These are phyloP conservation scores for Coccyzus lansbergi DNA, from an alignment of 2,797 vertebrate species.

Conservation along the genomic window DNA sequence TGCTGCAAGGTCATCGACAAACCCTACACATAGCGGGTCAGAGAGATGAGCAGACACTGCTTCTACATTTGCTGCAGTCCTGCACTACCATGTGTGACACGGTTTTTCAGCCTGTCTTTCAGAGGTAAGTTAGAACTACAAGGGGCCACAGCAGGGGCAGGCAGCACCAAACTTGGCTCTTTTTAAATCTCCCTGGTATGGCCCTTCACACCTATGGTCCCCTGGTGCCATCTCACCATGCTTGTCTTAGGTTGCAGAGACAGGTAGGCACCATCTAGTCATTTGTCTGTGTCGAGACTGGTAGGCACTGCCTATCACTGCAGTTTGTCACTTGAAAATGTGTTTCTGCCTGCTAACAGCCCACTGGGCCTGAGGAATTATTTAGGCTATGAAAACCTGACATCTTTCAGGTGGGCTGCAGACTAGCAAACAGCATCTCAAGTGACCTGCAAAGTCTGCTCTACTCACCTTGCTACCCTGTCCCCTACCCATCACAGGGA, in stretches of 20 bases:
- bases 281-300: not conserved
- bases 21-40: accelerated
- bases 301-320: too few relatives aligned
- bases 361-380: not conserved
- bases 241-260: not conserved
- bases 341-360: not conserved
- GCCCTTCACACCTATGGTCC: not conserved
- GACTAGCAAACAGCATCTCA: not conserved
- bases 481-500: not conserved
- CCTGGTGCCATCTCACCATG: not conserved
- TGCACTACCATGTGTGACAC: accelerated
- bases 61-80: not conserved
- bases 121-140: not conserved
- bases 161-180: not conserved
- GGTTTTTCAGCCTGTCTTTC: not conserved
- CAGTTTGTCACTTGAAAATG: not conserved
- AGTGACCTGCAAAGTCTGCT: not conserved
- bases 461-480: not conserved
- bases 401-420: not conserved
- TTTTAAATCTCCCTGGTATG: not conserved
- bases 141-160: accelerated
- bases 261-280: not conserved
- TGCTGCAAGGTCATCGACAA: accelerated
- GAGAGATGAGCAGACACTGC: accelerated
- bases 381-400: accelerated